These are phyloP conservation scores for Sphyrna mokarran DNA, from an alignment of 2,113 vertebrate species.

Conservation along the genomic window DNA sequence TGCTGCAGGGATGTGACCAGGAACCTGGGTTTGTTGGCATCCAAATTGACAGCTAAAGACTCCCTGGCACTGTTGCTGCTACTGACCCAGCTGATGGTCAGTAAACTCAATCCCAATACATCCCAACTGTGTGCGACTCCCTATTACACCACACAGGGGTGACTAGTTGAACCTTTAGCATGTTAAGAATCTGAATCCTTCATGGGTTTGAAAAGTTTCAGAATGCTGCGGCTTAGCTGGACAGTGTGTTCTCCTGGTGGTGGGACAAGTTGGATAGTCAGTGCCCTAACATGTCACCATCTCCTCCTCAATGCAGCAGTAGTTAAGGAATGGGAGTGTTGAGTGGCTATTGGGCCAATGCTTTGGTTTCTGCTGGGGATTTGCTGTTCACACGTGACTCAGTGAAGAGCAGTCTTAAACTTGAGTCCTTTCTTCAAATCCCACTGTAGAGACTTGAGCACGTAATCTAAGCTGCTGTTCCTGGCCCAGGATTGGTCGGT, in stretches of 20 bases:
- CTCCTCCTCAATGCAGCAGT: neutral
- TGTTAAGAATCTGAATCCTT: neutral
- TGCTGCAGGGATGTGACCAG: neutral
- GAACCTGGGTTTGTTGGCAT: neutral
- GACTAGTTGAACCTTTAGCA: neutral
- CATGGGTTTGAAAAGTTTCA: neutral
- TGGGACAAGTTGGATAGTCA: neutral
- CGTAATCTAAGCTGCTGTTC: too few relatives aligned
- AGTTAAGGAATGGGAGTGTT: neutral
- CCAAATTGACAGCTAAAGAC: neutral
- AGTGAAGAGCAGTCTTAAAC: neutral
- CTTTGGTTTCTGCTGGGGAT: neutral
- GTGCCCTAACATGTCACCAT: neutral
- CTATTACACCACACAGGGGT: neutral
- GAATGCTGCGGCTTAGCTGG: neutral
- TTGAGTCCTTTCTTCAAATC: neutral
- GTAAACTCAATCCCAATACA: neutral
- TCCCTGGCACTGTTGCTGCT: neutral
- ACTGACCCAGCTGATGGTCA: neutral
- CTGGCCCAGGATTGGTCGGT: neutral
- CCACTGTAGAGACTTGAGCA: neutral
- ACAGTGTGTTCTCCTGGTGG: neutral
- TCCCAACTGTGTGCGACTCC: neutral
- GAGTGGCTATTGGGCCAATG: neutral
- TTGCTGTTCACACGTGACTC: neutral